Conservation (phyloP, 2,888 invertebrate species). For the Abscondita cerata region DNA sequence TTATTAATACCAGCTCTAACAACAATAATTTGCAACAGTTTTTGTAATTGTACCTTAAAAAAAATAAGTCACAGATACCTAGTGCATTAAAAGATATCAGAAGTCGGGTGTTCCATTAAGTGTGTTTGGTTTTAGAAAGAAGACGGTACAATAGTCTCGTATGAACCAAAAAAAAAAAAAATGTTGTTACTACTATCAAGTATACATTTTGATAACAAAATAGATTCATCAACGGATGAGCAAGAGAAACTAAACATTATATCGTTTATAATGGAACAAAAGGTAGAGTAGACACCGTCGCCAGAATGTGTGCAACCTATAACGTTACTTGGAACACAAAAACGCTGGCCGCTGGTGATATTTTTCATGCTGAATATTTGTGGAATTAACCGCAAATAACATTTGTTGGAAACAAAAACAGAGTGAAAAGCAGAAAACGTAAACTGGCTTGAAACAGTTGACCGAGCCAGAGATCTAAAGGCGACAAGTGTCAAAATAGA, state of each 20-base stretch:
- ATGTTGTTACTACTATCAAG: background rate
- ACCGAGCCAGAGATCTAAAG: background rate
- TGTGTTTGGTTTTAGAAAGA: background rate
- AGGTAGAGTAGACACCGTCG: background rate
- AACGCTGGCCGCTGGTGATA: background rate
- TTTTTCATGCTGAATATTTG: too few relatives aligned
- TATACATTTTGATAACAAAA: background rate
- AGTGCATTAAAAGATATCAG: background rate
- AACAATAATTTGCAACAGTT: too few relatives aligned
- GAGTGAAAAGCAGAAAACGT: background rate
- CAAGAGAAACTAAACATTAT: background rate
- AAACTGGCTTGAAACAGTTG: background rate
- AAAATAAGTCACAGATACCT: background rate
- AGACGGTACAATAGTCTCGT: background rate
- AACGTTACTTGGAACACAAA: background rate
- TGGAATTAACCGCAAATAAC: too few relatives aligned
- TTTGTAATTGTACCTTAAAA: background rate
- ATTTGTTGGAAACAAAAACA: too few relatives aligned
- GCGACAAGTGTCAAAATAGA: background rate
- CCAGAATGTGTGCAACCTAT: background rate
- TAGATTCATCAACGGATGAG: background rate
- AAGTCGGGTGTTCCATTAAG: too few relatives aligned
- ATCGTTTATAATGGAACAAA: background rate
- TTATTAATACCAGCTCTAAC: too few relatives aligned
- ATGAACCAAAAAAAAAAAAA: background rate